Base-by-base conservation (phyloP, 2,888 invertebrate species). In the Cancer borealis region DNA sequence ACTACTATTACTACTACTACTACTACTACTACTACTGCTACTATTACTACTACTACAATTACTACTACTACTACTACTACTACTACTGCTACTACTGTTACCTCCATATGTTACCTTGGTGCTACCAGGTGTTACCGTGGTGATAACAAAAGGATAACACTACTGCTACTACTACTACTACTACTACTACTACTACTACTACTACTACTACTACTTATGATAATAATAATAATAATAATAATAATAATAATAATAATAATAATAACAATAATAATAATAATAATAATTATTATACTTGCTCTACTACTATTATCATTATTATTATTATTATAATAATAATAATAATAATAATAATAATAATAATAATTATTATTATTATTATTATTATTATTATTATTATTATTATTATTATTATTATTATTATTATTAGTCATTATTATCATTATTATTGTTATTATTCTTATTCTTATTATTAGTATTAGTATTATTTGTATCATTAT, bases 361-460 rank as follows among this genome's bases (percentile, higher is more conserved):
- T 84, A 8, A 84, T 84, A 6, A 84, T 84, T 84, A 84, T 84
- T 84, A 84, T 84, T 84, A 84, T 84, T 84, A 84, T 84, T 4
- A 84, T 84, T 17, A 84, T 84, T 84, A 84, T 84, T 84, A 84
- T 84, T 84, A 84, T 84, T 84, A 84, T 84, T 84, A 84, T 84
- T 84, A 84, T 84, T 84, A 84, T 84, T 84, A 84, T 84, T 4
- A 84, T 84, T 84, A 84, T 49, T 49, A 49, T 49, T 49, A 49
- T 49, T 4, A 49, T 2, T 49, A 49, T 10, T 21, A 47, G 6
- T 47, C 39, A 84, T 84, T 84, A 84, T 84, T 84, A 84, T 84
- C 39, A 84, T 84, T 17, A 84, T 84, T 84, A 84, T 84, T 84
- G 17, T 84, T 84, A 84, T 84, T 84, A 84, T 84, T 84, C 4